Evolutionary conservation across 2,797 vertebrate genomes (phyloP), one percentile per base, ranked within the genome.

Genomic region (Sebastolobus altivelis): DNA sequence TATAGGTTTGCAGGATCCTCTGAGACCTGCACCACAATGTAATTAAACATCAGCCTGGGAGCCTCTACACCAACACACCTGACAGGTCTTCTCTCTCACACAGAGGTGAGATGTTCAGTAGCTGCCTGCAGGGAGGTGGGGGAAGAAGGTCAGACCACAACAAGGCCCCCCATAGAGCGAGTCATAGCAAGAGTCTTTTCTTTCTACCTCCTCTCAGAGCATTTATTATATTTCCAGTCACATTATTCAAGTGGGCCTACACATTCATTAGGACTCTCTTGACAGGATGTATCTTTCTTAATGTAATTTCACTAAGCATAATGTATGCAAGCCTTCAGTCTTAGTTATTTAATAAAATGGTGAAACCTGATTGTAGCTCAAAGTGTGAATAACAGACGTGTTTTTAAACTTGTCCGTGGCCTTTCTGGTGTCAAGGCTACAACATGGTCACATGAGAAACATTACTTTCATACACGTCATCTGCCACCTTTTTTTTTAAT

Each of bases 401-500:
- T 20, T 61, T 55, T 74, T n/a, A 55, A 80, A 77, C 12, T 10
- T 77, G 8, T 72, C 4, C 14, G 2, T 13, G 6, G 54, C 12
- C 61, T 55, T 52, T 71, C 37, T 18, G 16, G 29, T 67, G 62
- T 69, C 56, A 71, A 80, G 81, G 25, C 82, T 46, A 81, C 59
- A 79, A 62, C 54, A 67, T 22, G 22, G 43, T 77, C 69, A 68
- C 63, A 74, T 71, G 29, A 83, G 75, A 84, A 67, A 65, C 58
- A 60, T 79, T 81, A 77, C 75, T 66, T 75, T 82, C 71, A 87
- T 75, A 46, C 66, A 77, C 80, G 66, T 85, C 68, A 40, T 18
- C 65, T 33, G 72, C 52, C 80, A 73, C 46, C 29, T 65, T 52
- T 82, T 74, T 61, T 76, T 87, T 80, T 82, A 92, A 93, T 94